Evolutionary conservation across 2,113 vertebrate species (phyloP).

Genomic region (Rhineura floridana): DNA sequence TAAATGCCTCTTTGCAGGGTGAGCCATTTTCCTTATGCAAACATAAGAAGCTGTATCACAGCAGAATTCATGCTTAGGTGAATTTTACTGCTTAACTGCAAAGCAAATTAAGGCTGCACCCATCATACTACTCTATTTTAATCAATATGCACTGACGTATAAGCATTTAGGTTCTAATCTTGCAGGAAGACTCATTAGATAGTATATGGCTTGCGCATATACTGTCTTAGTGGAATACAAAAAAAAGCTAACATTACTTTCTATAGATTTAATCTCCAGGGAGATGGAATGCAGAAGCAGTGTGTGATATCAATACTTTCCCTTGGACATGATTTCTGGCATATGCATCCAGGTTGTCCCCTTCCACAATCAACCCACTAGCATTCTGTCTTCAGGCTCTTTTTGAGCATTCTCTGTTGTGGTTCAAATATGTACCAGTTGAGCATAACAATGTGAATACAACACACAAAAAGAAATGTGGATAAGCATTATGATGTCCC

Average conservation of each 20-base stretch:
- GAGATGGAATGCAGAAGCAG: background rate
- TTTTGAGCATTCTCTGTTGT: too few species aligned
- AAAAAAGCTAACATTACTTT: background rate
- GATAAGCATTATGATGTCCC: too few species aligned
- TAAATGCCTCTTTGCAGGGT: background rate
- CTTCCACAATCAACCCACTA: too few species aligned
- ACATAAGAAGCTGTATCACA: background rate
- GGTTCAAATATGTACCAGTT: too few species aligned
- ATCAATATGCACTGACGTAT: background rate
- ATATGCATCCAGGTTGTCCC: too few species aligned
- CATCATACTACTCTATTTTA: background rate
- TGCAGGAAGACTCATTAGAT: accelerated
- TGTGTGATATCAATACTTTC: background rate
- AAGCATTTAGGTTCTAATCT: background rate
- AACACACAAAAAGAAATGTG: too few species aligned
- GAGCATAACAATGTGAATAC: too few species aligned
- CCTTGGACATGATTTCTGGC: background rate
- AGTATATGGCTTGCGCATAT: background rate
- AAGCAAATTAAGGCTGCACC: conserved; percentile 7
- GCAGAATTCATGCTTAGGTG: conserved; percentile 21
- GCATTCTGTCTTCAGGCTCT: too few species aligned
- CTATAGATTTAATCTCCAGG: background rate
- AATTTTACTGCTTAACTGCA: background rate
- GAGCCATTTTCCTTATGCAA: conserved; percentile 26
- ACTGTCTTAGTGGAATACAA: background rate